These are phyloP conservation scores for Cynopterus brachyotis DNA, from an alignment of 2,113 vertebrate species.

Conservation along the genomic window DNA sequence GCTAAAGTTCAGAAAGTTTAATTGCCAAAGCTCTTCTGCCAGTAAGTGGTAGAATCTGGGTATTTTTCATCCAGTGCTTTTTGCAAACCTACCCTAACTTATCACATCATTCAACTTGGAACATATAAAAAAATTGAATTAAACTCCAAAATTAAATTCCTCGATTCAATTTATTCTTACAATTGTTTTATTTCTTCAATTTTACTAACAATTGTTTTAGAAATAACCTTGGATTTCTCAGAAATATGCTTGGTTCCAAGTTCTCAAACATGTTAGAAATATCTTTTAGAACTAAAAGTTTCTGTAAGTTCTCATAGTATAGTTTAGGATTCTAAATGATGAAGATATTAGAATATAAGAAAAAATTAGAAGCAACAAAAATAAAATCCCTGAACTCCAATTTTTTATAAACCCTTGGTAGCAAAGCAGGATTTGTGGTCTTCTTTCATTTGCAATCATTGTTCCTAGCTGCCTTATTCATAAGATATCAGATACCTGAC, in stretches of 20 bases:
- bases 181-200: not conserved
- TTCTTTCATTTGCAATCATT: not conserved
- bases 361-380: not conserved
- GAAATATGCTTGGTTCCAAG: slow-evolving; percentile 8
- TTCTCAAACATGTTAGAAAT: not conserved
- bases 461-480: not conserved
- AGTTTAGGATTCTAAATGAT: not conserved
- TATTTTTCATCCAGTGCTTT: not conserved
- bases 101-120: not conserved
- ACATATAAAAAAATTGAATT: not conserved
- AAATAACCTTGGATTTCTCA: not conserved
- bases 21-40: not conserved
- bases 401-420: not conserved
- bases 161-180: not conserved
- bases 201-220: not conserved
- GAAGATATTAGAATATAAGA: not conserved
- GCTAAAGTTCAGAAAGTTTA: not conserved
- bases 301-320: not conserved
- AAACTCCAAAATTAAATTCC: not conserved
- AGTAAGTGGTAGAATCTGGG: not conserved
- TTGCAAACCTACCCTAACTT: not conserved
- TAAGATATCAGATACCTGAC: not conserved
- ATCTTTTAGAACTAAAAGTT: not conserved
- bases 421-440: not conserved
- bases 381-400: not conserved